A percentile compares a stretch with the other conserved stretches of the same genome.
phyloP scores from a whole-genome alignment of 2,113 vertebrate species.

The Calypte anna region DNA sequence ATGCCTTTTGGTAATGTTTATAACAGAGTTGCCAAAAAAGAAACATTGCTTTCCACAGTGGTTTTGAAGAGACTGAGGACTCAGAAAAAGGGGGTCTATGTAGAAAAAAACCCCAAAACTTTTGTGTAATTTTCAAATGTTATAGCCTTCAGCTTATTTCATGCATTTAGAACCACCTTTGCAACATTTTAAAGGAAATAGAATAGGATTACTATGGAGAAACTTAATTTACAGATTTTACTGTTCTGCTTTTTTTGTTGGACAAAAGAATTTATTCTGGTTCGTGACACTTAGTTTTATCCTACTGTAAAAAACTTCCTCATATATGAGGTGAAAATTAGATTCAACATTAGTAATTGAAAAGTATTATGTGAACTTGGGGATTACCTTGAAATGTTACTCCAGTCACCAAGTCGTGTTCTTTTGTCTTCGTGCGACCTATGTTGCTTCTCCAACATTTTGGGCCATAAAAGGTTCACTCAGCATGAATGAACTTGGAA shows the following conservation, averaged over 20 bases:
- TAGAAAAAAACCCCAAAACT: neutral
- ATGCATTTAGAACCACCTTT: neutral
- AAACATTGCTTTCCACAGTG: neutral
- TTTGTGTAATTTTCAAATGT: neutral
- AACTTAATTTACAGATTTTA: neutral
- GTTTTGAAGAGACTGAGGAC: neutral
- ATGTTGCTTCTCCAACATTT: neutral
- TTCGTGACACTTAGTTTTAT: neutral
- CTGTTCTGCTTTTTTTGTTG: neutral
- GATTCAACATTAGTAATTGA: neutral
- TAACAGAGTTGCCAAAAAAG: neutral
- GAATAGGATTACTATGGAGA: neutral
- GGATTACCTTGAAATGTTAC: neutral
- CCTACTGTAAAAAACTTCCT: neutral
- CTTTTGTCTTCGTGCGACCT: neutral
- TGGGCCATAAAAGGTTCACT: neutral
- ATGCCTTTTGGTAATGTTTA: neutral
- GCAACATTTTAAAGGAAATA: neutral
- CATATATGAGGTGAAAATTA: neutral
- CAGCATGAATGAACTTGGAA: neutral
- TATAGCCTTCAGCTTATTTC: neutral
- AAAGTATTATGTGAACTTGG: neutral
- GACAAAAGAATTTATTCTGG: neutral
- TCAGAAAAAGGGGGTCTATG: neutral
- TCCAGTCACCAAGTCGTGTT: neutral